Percentiles rank a stretch among this genome's conserved stretches.
Evolutionary conservation across 2,797 vertebrate genomes (phyloP).

Genomic region (Fratercula arctica): DNA sequence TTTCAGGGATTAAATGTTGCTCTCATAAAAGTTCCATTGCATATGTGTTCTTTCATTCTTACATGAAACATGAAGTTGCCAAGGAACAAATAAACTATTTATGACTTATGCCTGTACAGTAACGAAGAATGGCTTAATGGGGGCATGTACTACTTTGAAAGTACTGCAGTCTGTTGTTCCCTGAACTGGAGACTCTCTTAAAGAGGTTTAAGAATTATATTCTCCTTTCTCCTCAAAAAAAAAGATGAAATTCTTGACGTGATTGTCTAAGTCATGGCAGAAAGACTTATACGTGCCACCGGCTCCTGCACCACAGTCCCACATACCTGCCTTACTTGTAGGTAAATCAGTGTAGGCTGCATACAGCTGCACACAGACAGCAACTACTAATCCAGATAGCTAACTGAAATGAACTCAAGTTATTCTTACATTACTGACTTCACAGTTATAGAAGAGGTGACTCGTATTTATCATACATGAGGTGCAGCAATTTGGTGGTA

Average conservation of each 20-base stretch:
- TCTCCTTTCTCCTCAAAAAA: not conserved
- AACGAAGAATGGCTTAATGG: conserved; percentile 35
- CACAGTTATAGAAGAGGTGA: not conserved
- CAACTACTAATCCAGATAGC: not conserved
- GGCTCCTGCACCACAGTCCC: not conserved
- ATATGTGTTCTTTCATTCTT: not conserved
- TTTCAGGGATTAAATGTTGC: not conserved
- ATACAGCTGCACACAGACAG: not conserved
- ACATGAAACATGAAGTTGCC: conserved; percentile 8
- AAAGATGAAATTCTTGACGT: not conserved
- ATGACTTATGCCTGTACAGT: conserved; percentile 15
- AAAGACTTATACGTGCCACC: not conserved
- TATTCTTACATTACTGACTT: not conserved
- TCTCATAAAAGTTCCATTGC: not conserved
- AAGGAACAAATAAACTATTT: conserved; percentile 46
- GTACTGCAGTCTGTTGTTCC: not conserved
- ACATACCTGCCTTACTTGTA: not conserved
- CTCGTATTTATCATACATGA: not conserved
- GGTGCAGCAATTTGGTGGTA: not conserved
- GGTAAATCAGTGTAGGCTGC: not conserved
- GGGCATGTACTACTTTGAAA: not conserved
- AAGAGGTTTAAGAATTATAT: not conserved
- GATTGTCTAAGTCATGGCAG: not conserved
- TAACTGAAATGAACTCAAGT: not conserved
- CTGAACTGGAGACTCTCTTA: not conserved